Evolutionary conservation across 2,888 invertebrate genomes (phyloP), one percentile per base, ranked within the genome.

Genomic region (Baronia brevicornis): DNA sequence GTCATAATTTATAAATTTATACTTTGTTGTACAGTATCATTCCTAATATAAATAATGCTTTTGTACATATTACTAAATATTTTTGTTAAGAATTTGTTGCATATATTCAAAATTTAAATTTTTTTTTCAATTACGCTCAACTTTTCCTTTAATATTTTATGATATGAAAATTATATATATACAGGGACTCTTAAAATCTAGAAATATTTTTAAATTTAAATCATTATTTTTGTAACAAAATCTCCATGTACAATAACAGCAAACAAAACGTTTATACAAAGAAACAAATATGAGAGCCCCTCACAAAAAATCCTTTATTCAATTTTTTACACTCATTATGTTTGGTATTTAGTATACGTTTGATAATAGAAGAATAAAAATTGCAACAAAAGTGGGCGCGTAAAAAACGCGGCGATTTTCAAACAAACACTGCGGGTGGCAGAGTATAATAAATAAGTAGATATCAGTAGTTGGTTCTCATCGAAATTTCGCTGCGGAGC

Each of bases 371-470:
- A 36, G 12, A 39, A 45, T 54, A 62, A 62, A 64, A 62, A 52
- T 37, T 33, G 26, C 30, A 53, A 58, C 59, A 67, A 58, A 35
- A 46, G 47, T 20, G 27, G 32, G 39, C 39, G 41, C 34, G 39
- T 35, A 51, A 51, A 57, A 55, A 51, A 41, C 44, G 51, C 51
- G 53, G 54, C 33, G 41, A 50, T 53, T 48, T 52, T 47, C 54
- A 67, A 68, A 67, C 61, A 65, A 30, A 52, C 70, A 31, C 66
- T 40, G 59, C 69, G 70, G 70, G 67, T 66, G 68, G 69, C 48
- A 35, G 25, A 33, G 24, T 20, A 45, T 41, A 51, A 44, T 43
- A 41, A 37, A 33, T 33, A 43, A 36, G 36, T 31, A 29, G 25
- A 25, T 32, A 34, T 36, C 32, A 32, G 13, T 22, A 36, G 30